phyloP scores from a whole-genome alignment of 2,888 invertebrate species.

The Dioctria rufipes region DNA sequence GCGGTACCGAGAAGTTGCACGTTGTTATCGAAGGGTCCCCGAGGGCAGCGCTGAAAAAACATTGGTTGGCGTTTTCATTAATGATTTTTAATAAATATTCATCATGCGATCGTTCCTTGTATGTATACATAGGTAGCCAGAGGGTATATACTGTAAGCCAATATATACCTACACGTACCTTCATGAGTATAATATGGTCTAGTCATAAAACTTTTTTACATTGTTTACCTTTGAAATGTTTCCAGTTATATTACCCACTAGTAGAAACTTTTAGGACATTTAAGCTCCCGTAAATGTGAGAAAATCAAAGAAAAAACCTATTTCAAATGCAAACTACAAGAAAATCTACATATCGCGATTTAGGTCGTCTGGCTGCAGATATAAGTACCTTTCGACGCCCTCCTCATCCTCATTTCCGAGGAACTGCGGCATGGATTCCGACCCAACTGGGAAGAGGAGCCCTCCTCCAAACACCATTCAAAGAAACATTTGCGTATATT shows the following conservation, averaged over 20 bases:
- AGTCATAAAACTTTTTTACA: conserved; percentile 29
- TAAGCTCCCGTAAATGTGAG: background rate
- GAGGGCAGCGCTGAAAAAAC: conserved; percentile 26
- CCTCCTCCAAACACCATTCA: conserved; percentile 46
- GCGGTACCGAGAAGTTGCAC: conserved; percentile 31
- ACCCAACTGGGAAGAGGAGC: conserved; percentile 41
- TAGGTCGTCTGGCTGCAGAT: conserved; percentile 44
- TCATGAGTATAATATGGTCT: background rate
- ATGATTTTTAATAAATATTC: conserved; percentile 58
- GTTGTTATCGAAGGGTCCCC: conserved; percentile 44
- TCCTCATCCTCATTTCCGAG: background rate
- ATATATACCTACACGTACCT: background rate
- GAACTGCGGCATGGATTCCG: background rate
- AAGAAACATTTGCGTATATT: conserved; percentile 56
- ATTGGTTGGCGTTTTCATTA: conserved; percentile 56
- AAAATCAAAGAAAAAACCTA: conserved; percentile 31
- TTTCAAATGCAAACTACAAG: conserved; percentile 39
- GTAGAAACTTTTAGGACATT: conserved; percentile 23
- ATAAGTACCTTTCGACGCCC: conserved; percentile 30
- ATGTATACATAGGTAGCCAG: background rate
- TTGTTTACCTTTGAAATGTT: conserved; percentile 6
- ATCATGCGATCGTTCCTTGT: conserved; percentile 53
- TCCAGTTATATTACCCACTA: conserved; percentile 6
- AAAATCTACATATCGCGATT: conserved; percentile 42
- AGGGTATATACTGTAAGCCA: no score